Conservation (phyloP, 2,113 vertebrate genomes). For the Lophura nycthemera region DNA sequence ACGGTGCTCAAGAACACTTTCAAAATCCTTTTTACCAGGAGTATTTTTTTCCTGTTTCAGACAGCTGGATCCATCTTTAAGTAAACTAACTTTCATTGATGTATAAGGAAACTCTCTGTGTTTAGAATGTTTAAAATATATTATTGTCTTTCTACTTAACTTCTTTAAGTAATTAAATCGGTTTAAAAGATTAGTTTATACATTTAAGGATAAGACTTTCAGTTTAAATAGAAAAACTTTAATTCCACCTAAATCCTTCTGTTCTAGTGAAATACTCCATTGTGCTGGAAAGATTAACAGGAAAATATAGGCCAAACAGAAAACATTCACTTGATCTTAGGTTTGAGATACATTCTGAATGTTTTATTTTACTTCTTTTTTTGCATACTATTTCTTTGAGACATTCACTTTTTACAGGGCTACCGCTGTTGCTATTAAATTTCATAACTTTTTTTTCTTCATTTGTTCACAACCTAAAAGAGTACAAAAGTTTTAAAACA, state of each 20-base stretch:
- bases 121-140: neutral
- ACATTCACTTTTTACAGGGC: neutral
- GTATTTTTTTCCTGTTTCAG: neutral
- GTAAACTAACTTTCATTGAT: neutral
- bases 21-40: neutral
- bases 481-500: neutral
- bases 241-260: slow-evolving; percentile 16
- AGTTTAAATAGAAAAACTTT: neutral
- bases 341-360: neutral
- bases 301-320: neutral
- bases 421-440: neutral
- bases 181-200: slow-evolving; percentile 22
- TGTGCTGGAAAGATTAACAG: neutral
- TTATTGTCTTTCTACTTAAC: neutral
- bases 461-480: neutral
- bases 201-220: neutral
- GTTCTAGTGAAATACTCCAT: neutral
- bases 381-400: neutral
- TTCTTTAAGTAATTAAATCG: neutral
- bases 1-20: neutral
- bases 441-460: neutral
- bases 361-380: too few species aligned
- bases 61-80: neutral
- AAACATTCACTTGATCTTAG: neutral
- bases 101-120: neutral